These are phyloP conservation scores for Pammene fasciana DNA, from an alignment of 2,888 invertebrate genomes.

Conservation along the genomic window DNA sequence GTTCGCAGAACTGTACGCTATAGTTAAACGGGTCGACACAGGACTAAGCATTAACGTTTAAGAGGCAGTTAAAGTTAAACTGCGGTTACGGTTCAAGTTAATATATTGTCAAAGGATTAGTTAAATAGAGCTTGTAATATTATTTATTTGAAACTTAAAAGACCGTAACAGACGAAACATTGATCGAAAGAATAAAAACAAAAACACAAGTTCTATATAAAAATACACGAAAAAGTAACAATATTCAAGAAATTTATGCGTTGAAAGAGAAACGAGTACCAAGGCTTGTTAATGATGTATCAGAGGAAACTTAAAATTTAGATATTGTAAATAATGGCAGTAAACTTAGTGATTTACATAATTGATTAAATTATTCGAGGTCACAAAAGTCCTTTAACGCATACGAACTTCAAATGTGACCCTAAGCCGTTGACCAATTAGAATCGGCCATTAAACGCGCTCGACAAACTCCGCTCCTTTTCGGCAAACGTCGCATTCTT, in stretches of 20 bases:
- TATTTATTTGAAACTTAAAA: conserved; percentile 4
- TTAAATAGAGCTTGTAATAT: conserved; percentile 21
- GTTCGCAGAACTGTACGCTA: conserved; percentile 72
- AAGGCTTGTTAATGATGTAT: no score
- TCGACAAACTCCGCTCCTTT: conserved; percentile 62
- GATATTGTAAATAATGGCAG: neutral
- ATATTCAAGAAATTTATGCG: neutral
- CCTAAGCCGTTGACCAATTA: conserved; percentile 75
- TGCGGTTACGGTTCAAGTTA: conserved; percentile 56
- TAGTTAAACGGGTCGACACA: conserved; percentile 67
- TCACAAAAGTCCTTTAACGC: conserved; percentile 34
- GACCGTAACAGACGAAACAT: neutral
- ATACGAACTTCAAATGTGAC: conserved; percentile 48
- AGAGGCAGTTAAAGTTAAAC: conserved; percentile 64
- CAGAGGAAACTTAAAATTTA: no score
- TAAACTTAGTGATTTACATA: neutral
- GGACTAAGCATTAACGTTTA: conserved; percentile 63
- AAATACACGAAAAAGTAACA: neutral
- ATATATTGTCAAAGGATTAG: conserved; percentile 45
- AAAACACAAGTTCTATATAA: no score
- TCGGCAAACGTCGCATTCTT: conserved; percentile 69
- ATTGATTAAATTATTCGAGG: conserved; percentile 25
- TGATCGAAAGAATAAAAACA: no score
- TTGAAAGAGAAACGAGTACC: neutral
- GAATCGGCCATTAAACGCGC: conserved; percentile 74